phyloP scores from a whole-genome alignment of 2,888 invertebrate genomes.

The Cremastinae sp. region DNA sequence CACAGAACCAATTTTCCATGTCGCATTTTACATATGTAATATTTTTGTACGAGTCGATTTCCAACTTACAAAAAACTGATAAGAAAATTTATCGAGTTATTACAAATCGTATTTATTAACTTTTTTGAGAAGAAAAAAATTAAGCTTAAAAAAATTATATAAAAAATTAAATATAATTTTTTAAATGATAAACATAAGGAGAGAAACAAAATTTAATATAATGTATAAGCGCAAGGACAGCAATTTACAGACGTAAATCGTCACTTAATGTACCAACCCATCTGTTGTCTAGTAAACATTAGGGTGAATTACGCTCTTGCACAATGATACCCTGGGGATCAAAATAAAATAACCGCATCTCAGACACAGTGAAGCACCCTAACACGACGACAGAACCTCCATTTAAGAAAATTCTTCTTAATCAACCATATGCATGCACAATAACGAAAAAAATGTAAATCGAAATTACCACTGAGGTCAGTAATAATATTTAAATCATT shows the following conservation, averaged over 20 bases:
- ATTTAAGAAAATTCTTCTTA: neutral
- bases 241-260: slow-evolving; percentile 47
- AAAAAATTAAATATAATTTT: neutral
- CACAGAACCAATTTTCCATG: neutral
- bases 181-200: neutral
- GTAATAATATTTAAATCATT: too few relatives aligned
- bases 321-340: slow-evolving; percentile 51
- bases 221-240: slow-evolving; percentile 36
- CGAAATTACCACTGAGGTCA: too few relatives aligned
- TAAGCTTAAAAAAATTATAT: neutral
- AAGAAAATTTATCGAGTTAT: slow-evolving; percentile 1
- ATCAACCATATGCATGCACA: too few relatives aligned
- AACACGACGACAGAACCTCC: slow-evolving; percentile 8
- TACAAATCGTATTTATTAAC: neutral
- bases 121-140: neutral
- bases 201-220: neutral
- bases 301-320: slow-evolving; percentile 14
- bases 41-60: neutral
- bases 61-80: slow-evolving; percentile 13
- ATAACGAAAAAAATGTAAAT: too few relatives aligned
- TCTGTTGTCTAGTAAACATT: slow-evolving; percentile 32
- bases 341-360: slow-evolving; percentile 56
- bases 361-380: slow-evolving; percentile 35
- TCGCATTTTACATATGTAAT: neutral
- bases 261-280: slow-evolving; percentile 39